Percentiles rank a stretch among this genome's conserved stretches.
Evolutionary conservation across 2,797 vertebrate genomes (phyloP).

Genomic region (Spea hammondii): DNA sequence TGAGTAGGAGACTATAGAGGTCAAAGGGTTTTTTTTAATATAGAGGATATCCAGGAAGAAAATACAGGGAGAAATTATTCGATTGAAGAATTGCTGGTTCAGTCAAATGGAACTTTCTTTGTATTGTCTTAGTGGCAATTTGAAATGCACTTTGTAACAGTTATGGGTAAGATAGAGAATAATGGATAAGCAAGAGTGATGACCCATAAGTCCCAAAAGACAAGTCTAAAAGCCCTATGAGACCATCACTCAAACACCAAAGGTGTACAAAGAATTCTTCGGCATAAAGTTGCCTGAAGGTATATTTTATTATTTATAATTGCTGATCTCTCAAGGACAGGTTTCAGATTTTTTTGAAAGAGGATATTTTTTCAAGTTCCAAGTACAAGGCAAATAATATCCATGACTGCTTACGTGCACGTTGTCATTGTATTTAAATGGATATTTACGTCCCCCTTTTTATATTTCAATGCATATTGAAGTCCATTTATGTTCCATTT

Average conservation of each 20-base stretch:
- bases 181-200: conserved; percentile 32
- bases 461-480: too few species aligned
- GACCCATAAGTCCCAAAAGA: conserved; percentile 22
- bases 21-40: conserved; percentile 3
- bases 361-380: background rate
- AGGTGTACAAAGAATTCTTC: conserved; percentile 27
- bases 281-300: conserved; percentile 41
- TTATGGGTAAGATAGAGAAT: conserved; percentile 38
- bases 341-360: background rate
- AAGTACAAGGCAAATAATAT: background rate
- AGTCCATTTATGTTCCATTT: too few species aligned
- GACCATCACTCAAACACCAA: conserved; percentile 29
- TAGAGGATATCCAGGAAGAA: conserved; percentile 16
- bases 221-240: conserved; percentile 19
- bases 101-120: conserved; percentile 23
- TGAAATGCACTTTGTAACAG: conserved; percentile 23
- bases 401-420: too few species aligned
- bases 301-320: conserved; percentile 47
- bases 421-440: too few species aligned
- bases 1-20: conserved; percentile 1
- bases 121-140: conserved; percentile 30
- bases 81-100: conserved; percentile 29
- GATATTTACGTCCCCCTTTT: too few species aligned
- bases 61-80: conserved; percentile 27
- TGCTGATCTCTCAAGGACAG: conserved; percentile 22